A percentile compares a stretch with the other conserved stretches of the same genome.
Evolutionary conservation across 2,888 invertebrate genomes (phyloP).

Genomic region (Bugulina stolonifera): DNA sequence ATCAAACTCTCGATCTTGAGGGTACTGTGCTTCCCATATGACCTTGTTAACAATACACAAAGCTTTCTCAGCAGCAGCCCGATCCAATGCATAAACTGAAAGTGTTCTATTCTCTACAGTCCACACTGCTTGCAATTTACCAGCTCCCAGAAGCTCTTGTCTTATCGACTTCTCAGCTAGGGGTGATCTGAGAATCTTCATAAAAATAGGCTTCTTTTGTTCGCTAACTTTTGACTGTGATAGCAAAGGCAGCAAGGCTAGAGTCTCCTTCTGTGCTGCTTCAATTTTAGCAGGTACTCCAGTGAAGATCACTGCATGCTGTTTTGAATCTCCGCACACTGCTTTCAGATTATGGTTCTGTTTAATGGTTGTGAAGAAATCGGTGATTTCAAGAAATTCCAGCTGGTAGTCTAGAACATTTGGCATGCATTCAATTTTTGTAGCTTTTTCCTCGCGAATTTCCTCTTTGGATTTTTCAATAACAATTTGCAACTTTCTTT

Average conservation of each 20-base stretch:
- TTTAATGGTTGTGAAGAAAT: neutral
- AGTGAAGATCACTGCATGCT: neutral
- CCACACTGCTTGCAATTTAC: slow-evolving; percentile 1
- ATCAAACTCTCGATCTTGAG: neutral
- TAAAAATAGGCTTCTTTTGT: neutral
- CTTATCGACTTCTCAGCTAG: neutral
- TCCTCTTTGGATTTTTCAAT: neutral
- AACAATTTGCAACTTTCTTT: neutral
- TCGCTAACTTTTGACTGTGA: neutral
- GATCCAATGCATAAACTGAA: neutral
- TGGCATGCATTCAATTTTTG: neutral
- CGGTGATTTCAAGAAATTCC: neutral
- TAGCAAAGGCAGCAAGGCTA: neutral
- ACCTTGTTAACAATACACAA: neutral
- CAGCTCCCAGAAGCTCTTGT: neutral
- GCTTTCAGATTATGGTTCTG: neutral
- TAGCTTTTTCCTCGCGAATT: slow-evolving; percentile 1
- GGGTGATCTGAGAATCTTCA: neutral
- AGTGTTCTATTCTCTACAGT: neutral
- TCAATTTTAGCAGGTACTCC: neutral
- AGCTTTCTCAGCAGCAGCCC: neutral
- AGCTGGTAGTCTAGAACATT: slow-evolving; percentile 1
- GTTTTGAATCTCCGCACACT: neutral
- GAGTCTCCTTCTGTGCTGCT: neutral
- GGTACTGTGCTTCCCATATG: slow-evolving; percentile 21